Percentiles rank a stretch among this genome's conserved stretches.
Conservation (phyloP, 2,888 invertebrate genomes). For the Sphaeridia pumilis region DNA sequence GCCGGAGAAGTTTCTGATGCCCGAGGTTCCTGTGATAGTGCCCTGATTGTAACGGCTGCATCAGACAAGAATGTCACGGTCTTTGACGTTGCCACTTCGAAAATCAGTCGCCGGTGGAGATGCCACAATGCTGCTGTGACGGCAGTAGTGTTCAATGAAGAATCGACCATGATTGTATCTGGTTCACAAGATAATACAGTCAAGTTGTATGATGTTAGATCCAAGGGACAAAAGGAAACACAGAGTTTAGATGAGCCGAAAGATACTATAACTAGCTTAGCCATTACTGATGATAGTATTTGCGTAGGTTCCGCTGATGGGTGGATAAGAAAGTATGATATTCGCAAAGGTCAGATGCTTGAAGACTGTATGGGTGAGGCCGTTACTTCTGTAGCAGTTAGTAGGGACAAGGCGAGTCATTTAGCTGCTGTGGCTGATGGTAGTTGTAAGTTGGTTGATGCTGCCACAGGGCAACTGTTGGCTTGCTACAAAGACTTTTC, state of each 20-base stretch:
- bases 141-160: conserved; percentile 82
- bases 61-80: conserved; percentile 85
- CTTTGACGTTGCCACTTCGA: conserved; percentile 92
- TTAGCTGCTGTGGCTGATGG: conserved; percentile 75
- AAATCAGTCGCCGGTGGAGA: conserved; percentile 67
- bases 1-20: conserved; percentile 62
- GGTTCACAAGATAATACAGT: conserved; percentile 89
- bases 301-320: conserved; percentile 81
- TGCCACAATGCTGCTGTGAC: conserved; percentile 81
- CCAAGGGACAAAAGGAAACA: conserved; percentile 36
- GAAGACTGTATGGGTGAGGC: conserved; percentile 76
- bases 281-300: conserved; percentile 78
- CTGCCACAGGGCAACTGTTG: conserved; percentile 63
- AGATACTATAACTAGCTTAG: conserved; percentile 51
- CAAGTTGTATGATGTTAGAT: conserved; percentile 76
- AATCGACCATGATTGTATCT: conserved; percentile 80
- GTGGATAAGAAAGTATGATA: conserved; percentile 75
- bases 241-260: conserved; percentile 74
- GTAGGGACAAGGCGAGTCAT: conserved; percentile 85
- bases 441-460: conserved; percentile 74
- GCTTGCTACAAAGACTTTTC: conserved; percentile 69
- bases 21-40: conserved; percentile 78
- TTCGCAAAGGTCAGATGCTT: conserved; percentile 69
- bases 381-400: conserved; percentile 69
- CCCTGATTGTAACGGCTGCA: conserved; percentile 67